A percentile compares a stretch with the other conserved stretches of the same genome.
phyloP scores from a whole-genome alignment of 2,797 vertebrate species.

The Rallus crepitans region DNA sequence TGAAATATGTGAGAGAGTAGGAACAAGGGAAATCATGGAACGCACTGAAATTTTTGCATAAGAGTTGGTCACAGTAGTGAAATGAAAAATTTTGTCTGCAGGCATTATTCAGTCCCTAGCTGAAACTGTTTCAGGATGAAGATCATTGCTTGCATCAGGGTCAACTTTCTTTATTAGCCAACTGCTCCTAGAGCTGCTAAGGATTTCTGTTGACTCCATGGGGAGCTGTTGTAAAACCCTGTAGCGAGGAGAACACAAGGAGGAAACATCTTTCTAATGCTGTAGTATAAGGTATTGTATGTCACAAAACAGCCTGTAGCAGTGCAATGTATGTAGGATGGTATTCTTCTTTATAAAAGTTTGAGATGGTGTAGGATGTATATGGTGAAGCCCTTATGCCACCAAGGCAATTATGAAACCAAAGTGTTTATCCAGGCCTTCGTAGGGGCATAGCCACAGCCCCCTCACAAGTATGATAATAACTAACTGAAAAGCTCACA shows the following conservation, averaged over 20 bases:
- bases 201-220: not conserved
- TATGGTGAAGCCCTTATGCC: not conserved
- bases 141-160: not conserved
- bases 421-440: not conserved
- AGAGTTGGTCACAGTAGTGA: not conserved
- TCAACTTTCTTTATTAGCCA: not conserved
- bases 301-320: not conserved
- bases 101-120: not conserved
- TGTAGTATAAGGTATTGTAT: not conserved
- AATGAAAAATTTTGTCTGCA: not conserved
- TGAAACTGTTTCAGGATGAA: not conserved
- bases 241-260: not conserved
- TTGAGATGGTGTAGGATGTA: not conserved
- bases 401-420: not conserved
- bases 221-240: not conserved
- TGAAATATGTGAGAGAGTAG: not conserved
- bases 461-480: not conserved
- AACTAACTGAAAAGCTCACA: not conserved
- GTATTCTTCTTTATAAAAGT: not conserved
- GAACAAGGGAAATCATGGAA: not conserved
- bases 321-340: not conserved
- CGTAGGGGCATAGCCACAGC: not conserved
- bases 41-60: not conserved
- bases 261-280: not conserved
- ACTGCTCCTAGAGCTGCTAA: not conserved